A percentile compares a stretch with the other conserved stretches of the same genome.
Conservation (phyloP, 2,888 invertebrate species). For the Euplagia quadripunctaria region DNA sequence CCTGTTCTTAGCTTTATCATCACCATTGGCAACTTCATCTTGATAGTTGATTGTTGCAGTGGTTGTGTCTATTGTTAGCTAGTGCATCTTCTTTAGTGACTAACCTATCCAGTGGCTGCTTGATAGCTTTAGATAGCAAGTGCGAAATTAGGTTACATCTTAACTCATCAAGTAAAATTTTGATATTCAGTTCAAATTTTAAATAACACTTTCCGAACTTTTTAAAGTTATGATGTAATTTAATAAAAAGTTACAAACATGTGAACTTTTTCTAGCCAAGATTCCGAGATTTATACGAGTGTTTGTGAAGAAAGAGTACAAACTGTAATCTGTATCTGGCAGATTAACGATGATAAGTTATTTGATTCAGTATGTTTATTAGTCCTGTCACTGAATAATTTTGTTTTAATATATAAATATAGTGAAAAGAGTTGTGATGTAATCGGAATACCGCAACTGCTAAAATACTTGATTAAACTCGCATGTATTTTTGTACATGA, state of each 20-base stretch:
- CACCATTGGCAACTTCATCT: neutral
- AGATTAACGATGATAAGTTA: conserved; percentile 20
- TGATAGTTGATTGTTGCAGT: no score
- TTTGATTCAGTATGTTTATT: conserved; percentile 14
- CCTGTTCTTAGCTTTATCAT: neutral
- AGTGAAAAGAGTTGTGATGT: conserved; percentile 14
- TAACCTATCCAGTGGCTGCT: neutral
- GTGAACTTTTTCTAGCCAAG: neutral
- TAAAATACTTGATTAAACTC: neutral
- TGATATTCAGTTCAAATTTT: neutral
- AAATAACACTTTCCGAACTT: conserved; percentile 1
- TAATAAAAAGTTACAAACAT: neutral
- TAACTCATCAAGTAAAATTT: neutral
- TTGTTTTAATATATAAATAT: conserved; percentile 13
- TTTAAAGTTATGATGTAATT: conserved; percentile 6
- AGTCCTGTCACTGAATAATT: neutral
- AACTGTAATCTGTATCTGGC: conserved; percentile 13
- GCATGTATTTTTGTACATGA: neutral
- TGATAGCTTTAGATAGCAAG: neutral
- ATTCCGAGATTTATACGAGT: neutral
- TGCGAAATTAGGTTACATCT: no score
- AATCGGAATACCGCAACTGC: conserved; percentile 10
- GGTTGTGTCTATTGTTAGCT: no score
- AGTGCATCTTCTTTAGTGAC: no score
- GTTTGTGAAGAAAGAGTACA: conserved; percentile 8